Evolutionary conservation across 2,888 invertebrate species (phyloP).

Genomic region (Magallana nippona): DNA sequence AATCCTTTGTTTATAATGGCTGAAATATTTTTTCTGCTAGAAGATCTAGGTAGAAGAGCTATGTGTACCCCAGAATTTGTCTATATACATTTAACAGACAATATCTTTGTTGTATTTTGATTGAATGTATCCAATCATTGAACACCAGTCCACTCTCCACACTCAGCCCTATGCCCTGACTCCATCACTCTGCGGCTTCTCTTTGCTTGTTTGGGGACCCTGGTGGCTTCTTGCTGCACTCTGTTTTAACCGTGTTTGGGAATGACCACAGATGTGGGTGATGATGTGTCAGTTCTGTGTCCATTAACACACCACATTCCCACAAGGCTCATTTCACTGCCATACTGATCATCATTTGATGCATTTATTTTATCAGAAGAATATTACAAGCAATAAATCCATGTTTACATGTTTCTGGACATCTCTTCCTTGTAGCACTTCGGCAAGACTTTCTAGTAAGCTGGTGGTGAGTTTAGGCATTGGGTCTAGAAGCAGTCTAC

Average conservation of each 20-base stretch:
- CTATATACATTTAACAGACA: too few relatives aligned
- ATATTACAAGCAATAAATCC: background rate
- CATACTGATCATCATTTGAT: background rate
- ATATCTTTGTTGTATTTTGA: too few relatives aligned
- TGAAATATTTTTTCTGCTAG: background rate
- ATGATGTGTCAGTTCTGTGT: background rate
- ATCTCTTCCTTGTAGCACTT: background rate
- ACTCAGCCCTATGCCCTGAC: background rate
- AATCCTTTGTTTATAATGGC: background rate
- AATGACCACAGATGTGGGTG: background rate
- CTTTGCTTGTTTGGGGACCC: background rate
- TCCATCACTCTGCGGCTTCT: background rate
- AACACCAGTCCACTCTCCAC: background rate
- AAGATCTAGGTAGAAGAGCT: background rate
- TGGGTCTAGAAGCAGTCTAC: too few relatives aligned
- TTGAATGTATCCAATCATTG: background rate
- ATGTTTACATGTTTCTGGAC: background rate
- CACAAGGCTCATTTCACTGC: conserved; percentile 8
- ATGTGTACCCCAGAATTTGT: background rate
- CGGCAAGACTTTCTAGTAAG: background rate
- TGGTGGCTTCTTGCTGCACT: background rate
- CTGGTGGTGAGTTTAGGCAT: conserved; percentile 10
- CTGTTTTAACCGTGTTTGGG: background rate
- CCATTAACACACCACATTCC: background rate
- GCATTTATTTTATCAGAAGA: background rate